These are phyloP conservation scores for Hephaestus fuliginosus DNA, from an alignment of 2,797 vertebrate genomes.

Conservation along the genomic window DNA sequence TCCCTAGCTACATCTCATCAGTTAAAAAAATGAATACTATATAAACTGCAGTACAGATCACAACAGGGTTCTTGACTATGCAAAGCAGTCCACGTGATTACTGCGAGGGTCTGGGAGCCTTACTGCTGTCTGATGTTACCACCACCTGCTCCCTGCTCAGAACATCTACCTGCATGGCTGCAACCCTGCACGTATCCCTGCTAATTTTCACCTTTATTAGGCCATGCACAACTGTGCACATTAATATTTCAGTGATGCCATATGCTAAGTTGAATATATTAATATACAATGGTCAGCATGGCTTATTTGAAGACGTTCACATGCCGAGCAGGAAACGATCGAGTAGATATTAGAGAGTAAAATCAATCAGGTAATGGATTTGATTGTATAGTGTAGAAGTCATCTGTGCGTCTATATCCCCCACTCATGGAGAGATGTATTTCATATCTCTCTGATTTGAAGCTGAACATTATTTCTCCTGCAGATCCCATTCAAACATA, in stretches of 20 bases:
- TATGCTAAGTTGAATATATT: constrained; percentile 72
- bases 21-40: too few species aligned
- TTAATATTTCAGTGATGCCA: constrained; percentile 78
- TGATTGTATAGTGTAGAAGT: neutral
- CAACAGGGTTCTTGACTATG: neutral
- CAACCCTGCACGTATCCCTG: constrained; percentile 22
- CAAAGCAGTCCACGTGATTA: neutral
- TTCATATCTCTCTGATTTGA: constrained; percentile 19
- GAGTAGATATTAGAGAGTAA: constrained; percentile 31
- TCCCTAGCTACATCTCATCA: neutral
- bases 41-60: neutral
- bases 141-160: constrained; percentile 14
- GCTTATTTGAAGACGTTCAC: constrained; percentile 55
- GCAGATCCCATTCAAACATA: constrained; percentile 8
- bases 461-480: constrained; percentile 25
- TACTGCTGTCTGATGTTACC: constrained; percentile 6
- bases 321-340: constrained; percentile 23
- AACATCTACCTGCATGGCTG: constrained; percentile 45
- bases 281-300: constrained; percentile 58
- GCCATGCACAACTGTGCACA: constrained; percentile 62
- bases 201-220: constrained; percentile 59
- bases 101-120: neutral
- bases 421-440: neutral
- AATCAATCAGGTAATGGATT: constrained; percentile 41
- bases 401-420: neutral